Base-by-base conservation (phyloP, 2,113 vertebrate genomes). In the Oryzias curvinotus region DNA sequence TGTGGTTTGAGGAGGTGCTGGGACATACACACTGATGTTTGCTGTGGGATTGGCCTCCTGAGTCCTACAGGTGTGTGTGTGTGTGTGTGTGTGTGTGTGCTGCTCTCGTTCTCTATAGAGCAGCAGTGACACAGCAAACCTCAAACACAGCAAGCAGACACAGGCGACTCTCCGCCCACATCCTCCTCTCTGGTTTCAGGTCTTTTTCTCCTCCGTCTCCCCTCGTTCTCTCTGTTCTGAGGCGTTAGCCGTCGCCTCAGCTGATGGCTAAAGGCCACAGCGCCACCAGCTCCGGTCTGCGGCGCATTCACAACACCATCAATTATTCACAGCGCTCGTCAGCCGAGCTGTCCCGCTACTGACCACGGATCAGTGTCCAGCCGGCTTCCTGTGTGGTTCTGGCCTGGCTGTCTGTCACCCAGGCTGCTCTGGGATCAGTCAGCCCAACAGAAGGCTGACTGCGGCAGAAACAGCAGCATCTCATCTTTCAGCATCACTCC, bases 271-370 rank as follows among this genome's bases (percentile, higher is more conserved):
- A 19, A 16, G 1, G 8, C 28, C 46, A 16, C 14, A 44, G 56
- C 45, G 25, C 53, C 51, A 49, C 58, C 52, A 21, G 28, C 57
- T 7, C 47, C 15, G 16, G 10, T 61, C 76, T 77, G 80, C 61
- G 83, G 73, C 65, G 87, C 88, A 73, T 91, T 88, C 78, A 85
- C 84, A 88, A 85, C 52, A 44, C 56, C 70, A 85, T 92, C 65
- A 90, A 87, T 91, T 76, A 91, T 91, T 89, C 72, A 90, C 60
- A 13, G 30, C 1, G 17, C 21, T 5, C 61, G 56, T 1, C 65
- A 49, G 49, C 62, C 18, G n/a, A 14, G 23, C 28, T 8, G 57
- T 48, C 21, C 71, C 16, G 57, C 51, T 36, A 28, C 68, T 19
- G 77, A 57, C 45, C 71, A 1, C 17, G 58, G 67, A 70, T 68